phyloP scores from a whole-genome alignment of 2,888 invertebrate species.

The Dyspetes luteomarginatus region DNA sequence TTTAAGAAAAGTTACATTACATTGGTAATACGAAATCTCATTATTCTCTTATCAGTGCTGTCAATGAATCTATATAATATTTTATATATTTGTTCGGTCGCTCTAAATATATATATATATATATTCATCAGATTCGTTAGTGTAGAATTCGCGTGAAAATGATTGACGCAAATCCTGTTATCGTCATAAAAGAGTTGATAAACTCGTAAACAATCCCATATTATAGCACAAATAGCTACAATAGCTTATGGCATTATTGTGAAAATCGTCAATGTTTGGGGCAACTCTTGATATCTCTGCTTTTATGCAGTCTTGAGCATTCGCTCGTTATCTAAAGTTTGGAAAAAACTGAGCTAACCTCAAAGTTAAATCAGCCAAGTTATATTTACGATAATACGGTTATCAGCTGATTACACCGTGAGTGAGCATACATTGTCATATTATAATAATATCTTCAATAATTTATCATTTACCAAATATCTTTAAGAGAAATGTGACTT shows the following conservation, averaged over 20 bases:
- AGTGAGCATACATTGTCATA: background rate
- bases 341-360: background rate
- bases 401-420: background rate
- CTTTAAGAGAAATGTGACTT: no score
- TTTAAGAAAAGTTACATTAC: background rate
- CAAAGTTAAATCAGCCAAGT: background rate
- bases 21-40: background rate
- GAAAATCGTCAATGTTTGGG: background rate
- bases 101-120: no score
- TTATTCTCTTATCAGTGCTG: background rate
- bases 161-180: slow-evolving; percentile 41
- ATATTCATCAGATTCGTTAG: no score
- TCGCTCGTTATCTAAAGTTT: slow-evolving; percentile 2
- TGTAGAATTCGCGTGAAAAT: no score
- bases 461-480: background rate
- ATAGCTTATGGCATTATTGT: background rate
- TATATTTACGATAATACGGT: background rate
- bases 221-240: background rate
- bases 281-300: background rate
- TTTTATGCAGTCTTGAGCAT: slow-evolving; percentile 7
- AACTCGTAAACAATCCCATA: background rate
- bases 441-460: background rate
- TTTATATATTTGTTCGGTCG: background rate
- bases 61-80: background rate
- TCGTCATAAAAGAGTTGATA: background rate